These are phyloP conservation scores for Ericerus pela DNA, from an alignment of 1,140 invertebrate genomes.

Conservation along the genomic window DNA sequence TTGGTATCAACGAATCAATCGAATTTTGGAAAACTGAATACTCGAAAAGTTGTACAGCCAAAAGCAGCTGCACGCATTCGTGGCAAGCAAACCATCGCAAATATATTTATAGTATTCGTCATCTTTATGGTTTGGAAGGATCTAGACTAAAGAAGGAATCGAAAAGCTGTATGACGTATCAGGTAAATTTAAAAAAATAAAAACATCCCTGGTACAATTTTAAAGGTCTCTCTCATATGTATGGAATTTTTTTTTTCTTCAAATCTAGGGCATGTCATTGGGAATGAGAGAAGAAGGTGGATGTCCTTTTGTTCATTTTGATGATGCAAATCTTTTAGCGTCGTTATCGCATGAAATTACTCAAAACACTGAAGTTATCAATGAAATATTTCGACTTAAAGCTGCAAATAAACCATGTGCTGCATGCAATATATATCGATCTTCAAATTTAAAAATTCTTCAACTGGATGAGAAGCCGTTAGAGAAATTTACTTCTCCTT, in stretches of 20 bases:
- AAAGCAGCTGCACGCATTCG: conserved; percentile 39
- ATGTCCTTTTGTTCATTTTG: conserved; percentile 43
- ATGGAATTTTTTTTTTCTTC: too few relatives aligned
- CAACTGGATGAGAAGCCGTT: too few relatives aligned
- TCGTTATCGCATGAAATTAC: not conserved
- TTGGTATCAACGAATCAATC: conserved; percentile 45
- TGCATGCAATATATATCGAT: too few relatives aligned
- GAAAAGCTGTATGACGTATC: not conserved
- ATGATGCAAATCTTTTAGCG: conserved; percentile 30
- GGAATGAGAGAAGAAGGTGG: conserved; percentile 39
- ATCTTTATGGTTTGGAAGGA: conserved; percentile 56
- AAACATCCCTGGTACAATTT: too few relatives aligned
- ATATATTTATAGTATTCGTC: conserved; percentile 52
- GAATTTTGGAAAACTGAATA: conserved; percentile 52
- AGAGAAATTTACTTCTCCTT: too few relatives aligned
- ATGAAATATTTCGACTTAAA: not conserved
- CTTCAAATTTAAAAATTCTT: too few relatives aligned
- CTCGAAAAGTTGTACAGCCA: conserved; percentile 34
- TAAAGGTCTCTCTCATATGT: too few relatives aligned
- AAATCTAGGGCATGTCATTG: not conserved
- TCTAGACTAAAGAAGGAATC: conserved; percentile 13
- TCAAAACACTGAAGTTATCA: not conserved
- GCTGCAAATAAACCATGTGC: not conserved
- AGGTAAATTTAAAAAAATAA: too few relatives aligned
- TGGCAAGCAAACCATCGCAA: conserved; percentile 47